phyloP scores from a whole-genome alignment of 2,888 invertebrate species.

The Hydriomena furcata region DNA sequence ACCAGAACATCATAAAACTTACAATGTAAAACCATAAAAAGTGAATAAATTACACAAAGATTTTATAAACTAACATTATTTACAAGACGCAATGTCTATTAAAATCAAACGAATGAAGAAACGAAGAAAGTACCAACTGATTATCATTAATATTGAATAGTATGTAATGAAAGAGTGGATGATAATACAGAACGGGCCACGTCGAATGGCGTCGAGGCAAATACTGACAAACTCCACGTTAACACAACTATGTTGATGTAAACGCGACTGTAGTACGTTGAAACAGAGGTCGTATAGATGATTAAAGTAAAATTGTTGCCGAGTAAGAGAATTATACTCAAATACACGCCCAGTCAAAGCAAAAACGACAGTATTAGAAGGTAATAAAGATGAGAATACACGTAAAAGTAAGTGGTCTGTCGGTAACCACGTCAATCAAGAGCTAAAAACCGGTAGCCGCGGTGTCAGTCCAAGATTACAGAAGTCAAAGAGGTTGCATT shows the following conservation, averaged over 20 bases:
- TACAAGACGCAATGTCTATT: slow-evolving; percentile 40
- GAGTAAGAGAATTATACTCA: slow-evolving; percentile 18
- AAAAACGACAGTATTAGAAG: slow-evolving; percentile 34
- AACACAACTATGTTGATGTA: slow-evolving; percentile 30
- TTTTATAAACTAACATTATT: slow-evolving; percentile 34
- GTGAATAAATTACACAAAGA: slow-evolving; percentile 31
- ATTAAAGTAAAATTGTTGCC: slow-evolving; percentile 46
- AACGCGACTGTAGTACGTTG: slow-evolving; percentile 35
- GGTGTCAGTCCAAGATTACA: slow-evolving; percentile 74
- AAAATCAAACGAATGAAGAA: slow-evolving; percentile 38
- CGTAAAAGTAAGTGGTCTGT: slow-evolving; percentile 45
- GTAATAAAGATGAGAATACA: slow-evolving; percentile 31
- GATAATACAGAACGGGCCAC: slow-evolving; percentile 77
- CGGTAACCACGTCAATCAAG: slow-evolving; percentile 79
- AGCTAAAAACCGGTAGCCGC: slow-evolving; percentile 82
- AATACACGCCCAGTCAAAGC: neutral
- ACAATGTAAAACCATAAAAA: slow-evolving; percentile 30
- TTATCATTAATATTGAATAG: slow-evolving; percentile 80
- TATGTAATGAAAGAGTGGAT: slow-evolving; percentile 81
- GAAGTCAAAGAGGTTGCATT: slow-evolving; percentile 63
- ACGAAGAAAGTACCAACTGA: slow-evolving; percentile 59
- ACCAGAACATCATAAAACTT: slow-evolving; percentile 33
- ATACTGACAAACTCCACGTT: slow-evolving; percentile 51
- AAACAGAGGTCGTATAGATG: slow-evolving; percentile 21
- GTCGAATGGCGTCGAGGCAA: slow-evolving; percentile 77